Evolutionary conservation across 2,797 vertebrate genomes (phyloP).

Genomic region (Diceros bicornis): DNA sequence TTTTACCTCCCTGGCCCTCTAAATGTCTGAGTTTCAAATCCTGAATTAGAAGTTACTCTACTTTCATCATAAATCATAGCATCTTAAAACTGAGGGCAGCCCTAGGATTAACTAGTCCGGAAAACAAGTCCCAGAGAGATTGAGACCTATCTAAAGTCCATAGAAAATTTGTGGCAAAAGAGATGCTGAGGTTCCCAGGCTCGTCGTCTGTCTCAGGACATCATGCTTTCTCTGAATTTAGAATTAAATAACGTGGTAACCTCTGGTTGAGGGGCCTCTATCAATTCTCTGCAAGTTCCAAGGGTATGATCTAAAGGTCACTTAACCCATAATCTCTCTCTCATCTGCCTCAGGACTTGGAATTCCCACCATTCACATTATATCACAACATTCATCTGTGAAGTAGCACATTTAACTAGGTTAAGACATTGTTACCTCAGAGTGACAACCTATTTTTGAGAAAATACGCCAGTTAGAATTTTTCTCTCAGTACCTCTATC

Average conservation of each 20-base stretch:
- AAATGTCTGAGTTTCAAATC: slow-evolving; percentile 6
- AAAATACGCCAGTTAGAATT: not conserved
- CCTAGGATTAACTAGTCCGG: not conserved
- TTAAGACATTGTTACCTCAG: not conserved
- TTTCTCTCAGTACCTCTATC: not conserved
- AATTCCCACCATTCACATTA: not conserved
- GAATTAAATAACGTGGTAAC: not conserved
- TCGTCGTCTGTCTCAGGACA: not conserved
- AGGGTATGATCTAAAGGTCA: not conserved
- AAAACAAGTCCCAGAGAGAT: not conserved
- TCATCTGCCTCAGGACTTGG: not conserved
- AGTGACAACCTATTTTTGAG: not conserved
- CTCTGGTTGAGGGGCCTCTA: not conserved
- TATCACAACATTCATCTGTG: not conserved
- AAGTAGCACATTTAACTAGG: not conserved
- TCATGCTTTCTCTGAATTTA: not conserved
- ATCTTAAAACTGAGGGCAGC: not conserved
- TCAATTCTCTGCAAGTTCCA: not conserved
- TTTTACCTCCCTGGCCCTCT: not conserved
- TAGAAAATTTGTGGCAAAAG: not conserved
- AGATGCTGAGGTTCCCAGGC: not conserved
- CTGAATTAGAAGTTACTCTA: not conserved
- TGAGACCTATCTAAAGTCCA: not conserved
- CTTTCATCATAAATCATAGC: not conserved
- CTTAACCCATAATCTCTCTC: not conserved